Percentiles rank a stretch among this genome's conserved stretches.
Conservation (phyloP, 2,797 vertebrate species). For the Synaphobranchus kaupii region DNA sequence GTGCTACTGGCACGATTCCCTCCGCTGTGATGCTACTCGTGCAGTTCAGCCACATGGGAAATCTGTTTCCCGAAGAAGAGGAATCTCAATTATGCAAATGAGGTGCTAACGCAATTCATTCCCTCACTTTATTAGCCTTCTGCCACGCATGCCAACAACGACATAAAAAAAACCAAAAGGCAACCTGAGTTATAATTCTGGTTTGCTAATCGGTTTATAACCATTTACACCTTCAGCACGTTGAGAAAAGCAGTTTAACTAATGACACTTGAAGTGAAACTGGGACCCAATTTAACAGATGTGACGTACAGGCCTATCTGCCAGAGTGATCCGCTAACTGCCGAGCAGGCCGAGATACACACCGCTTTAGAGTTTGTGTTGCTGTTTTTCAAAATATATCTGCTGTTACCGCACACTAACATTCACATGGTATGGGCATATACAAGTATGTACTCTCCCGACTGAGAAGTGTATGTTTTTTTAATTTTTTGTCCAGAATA, state of each 20-base stretch:
- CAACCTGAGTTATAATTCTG: not conserved
- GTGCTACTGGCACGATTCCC: not conserved
- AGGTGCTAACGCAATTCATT: not conserved
- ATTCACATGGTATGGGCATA: not conserved
- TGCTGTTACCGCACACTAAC: not conserved
- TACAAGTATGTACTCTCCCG: not conserved
- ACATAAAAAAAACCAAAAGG: not conserved
- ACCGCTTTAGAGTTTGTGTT: not conserved
- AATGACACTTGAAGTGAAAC: not conserved
- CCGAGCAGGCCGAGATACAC: not conserved
- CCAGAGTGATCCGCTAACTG: not conserved
- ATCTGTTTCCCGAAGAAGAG: not conserved
- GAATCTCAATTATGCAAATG: slow-evolving; percentile 13
- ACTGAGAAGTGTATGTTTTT: not conserved
- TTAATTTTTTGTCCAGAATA: not conserved
- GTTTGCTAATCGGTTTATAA: not conserved
- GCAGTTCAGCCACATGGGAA: not conserved
- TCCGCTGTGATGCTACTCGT: not conserved
- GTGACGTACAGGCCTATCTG: not conserved
- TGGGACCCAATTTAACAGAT: not conserved
- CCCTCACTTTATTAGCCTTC: slow-evolving; percentile 4
- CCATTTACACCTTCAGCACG: not conserved
- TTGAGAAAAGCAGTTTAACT: not conserved
- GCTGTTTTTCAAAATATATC: not conserved
- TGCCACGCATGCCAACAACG: not conserved